phyloP scores from a whole-genome alignment of 2,113 vertebrate genomes.

The Melanostigma gelatinosum region DNA sequence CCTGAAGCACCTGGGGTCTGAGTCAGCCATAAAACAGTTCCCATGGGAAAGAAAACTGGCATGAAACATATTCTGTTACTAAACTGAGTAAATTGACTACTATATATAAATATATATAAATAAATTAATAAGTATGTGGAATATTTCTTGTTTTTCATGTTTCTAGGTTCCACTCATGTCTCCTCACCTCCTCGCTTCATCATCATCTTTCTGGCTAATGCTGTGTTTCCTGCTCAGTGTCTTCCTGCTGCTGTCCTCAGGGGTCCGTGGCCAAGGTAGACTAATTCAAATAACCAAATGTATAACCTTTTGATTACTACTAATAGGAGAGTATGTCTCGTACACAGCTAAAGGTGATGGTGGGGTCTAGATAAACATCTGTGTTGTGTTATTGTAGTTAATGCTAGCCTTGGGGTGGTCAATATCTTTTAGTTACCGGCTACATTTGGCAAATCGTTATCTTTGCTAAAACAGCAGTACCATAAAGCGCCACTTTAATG shows the following conservation, averaged over 20 bases:
- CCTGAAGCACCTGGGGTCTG: constrained; percentile 42
- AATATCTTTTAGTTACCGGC: background rate
- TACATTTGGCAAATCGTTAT: background rate
- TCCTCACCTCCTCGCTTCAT: constrained; percentile 23
- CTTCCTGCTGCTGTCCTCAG: constrained; percentile 69
- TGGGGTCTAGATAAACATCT: background rate
- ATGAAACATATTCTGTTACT: background rate
- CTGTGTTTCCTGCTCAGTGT: constrained; percentile 50
- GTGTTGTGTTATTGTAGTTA: background rate
- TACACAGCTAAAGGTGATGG: background rate
- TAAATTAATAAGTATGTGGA: background rate
- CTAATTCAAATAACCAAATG: background rate
- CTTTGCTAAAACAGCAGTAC: background rate
- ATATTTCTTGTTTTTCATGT: constrained; percentile 26
- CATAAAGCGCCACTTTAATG: background rate
- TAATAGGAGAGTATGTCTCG: background rate
- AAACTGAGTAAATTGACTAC: background rate
- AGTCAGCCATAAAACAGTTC: constrained; percentile 53
- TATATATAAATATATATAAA: background rate
- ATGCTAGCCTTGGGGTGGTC: background rate
- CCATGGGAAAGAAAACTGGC: constrained; percentile 60
- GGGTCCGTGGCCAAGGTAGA: constrained; percentile 80
- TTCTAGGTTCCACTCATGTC: constrained; percentile 61
- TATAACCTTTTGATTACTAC: background rate
- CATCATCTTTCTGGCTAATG: constrained; percentile 49